A percentile compares a stretch with the other conserved stretches of the same genome.
Evolutionary conservation across 1,140 invertebrate species (phyloP).

Genomic region (Dufourea novaeangliae): DNA sequence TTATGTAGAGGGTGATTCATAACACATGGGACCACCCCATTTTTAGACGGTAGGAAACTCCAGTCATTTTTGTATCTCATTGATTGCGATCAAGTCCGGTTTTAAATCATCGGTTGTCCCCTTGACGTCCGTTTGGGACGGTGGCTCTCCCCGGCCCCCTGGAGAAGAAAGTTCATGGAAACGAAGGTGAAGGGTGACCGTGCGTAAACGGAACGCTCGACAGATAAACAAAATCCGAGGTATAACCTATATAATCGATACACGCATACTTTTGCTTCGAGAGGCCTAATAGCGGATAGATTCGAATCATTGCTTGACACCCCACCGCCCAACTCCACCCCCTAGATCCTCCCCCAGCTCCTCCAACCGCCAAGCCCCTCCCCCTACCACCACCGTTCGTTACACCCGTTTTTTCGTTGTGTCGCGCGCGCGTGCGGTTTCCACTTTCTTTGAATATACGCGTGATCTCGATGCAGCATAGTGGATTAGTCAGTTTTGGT

Average conservation of each 20-base stretch:
- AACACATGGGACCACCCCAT: no score
- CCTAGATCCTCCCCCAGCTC: neutral
- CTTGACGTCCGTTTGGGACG: no score
- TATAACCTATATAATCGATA: slow-evolving; percentile 41
- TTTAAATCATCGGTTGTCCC: no score
- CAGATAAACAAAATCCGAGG: slow-evolving; percentile 25
- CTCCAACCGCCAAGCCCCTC: neutral
- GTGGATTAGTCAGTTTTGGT: slow-evolving; percentile 21
- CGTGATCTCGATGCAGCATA: neutral
- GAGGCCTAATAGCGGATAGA: slow-evolving; percentile 60
- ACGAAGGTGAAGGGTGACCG: neutral
- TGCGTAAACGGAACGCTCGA: slow-evolving; percentile 18
- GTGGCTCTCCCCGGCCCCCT: no score
- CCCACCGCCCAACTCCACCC: neutral
- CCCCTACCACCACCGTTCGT: no score
- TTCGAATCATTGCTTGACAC: slow-evolving; percentile 23
- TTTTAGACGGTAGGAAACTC: no score
- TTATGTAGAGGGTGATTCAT: no score
- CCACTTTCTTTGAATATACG: neutral
- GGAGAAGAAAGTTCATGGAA: neutral
- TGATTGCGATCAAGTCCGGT: no score
- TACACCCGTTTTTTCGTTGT: no score
- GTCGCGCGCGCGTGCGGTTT: neutral
- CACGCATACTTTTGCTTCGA: slow-evolving; percentile 55
- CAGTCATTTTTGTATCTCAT: no score